Base-by-base conservation (phyloP, 2,888 invertebrate species). In the Caenorhabditis sp. region DNA sequence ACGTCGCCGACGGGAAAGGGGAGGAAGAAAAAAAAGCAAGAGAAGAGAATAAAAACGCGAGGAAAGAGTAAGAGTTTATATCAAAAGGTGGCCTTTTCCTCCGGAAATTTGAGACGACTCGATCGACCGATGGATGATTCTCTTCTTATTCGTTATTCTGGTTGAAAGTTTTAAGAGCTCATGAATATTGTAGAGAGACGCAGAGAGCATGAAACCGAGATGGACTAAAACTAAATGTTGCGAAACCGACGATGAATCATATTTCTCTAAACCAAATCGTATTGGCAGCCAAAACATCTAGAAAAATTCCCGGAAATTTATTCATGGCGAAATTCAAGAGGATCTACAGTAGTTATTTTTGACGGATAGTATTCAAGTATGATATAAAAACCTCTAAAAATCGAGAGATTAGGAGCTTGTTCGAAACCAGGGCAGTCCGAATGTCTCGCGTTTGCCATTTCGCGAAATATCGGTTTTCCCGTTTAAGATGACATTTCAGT, bases 21-120 rank as follows among this genome's bases (percentile, higher is more conserved):
- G 31, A 72, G 4, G 38, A 56, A 54, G 69, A 38, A 51, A 31
- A 28, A 74, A 41, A 54, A 47, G 41, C 8, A 41, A 38, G 10
- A 24, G 47, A 64, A 54, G 22, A 38, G 41, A 24, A 54, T 35
- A 38, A 54, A 44, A 47, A 49, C 35, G 49, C 58, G 22, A 22
- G 54, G 31, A 59, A 58, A 47, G 49, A 76, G 76, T 59, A 68
- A 76, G 76, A 68, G 68, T 75, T 75, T 66, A 75, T 75, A 75
- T 66, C 75, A 75, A 75, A 75, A 66, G 66, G 75, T 64, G 56
- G 66, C 66, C 61, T 72, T 69, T 70, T 61, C 51, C 74, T 64
- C 66, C 68, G 68, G 76, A 76, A 76, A 76, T 76, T 76, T 76
- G 76, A 76, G 76, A 76, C 58, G 75, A 74, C 63, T 63, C 44